Conservation (phyloP, 2,797 vertebrate species). For the Acanthopagrus latus region DNA sequence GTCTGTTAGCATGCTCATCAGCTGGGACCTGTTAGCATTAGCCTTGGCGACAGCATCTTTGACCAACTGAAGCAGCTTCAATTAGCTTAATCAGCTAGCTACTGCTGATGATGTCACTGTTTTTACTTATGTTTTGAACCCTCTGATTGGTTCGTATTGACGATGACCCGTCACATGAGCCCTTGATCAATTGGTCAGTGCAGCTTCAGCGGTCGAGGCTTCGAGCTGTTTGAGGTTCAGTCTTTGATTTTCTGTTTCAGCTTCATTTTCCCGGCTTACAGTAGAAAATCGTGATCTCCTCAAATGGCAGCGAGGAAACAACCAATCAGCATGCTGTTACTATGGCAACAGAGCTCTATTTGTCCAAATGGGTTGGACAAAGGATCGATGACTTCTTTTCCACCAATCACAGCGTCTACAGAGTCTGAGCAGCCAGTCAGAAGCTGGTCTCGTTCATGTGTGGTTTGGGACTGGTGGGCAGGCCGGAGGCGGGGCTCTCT, state of each 20-base stretch:
- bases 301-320: neutral
- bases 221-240: neutral
- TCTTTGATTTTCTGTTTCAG: neutral
- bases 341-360: neutral
- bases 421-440: constrained; percentile 72
- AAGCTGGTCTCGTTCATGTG: constrained; percentile 93
- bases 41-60: no score
- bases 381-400: no score
- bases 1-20: no score
- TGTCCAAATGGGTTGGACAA: neutral
- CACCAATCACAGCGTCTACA: no score
- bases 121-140: neutral
- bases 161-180: neutral
- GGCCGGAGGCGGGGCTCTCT: constrained; percentile 27
- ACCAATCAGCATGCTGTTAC: neutral
- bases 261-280: neutral
- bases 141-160: neutral
- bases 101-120: neutral
- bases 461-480: constrained; percentile 82
- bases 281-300: neutral
- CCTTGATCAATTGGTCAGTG: neutral
- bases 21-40: no score
- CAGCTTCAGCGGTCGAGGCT: neutral
- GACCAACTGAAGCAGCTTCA: neutral
- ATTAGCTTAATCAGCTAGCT: neutral